Base-by-base conservation (phyloP, 2,888 invertebrate species). In the Pseudococcus viburni region DNA sequence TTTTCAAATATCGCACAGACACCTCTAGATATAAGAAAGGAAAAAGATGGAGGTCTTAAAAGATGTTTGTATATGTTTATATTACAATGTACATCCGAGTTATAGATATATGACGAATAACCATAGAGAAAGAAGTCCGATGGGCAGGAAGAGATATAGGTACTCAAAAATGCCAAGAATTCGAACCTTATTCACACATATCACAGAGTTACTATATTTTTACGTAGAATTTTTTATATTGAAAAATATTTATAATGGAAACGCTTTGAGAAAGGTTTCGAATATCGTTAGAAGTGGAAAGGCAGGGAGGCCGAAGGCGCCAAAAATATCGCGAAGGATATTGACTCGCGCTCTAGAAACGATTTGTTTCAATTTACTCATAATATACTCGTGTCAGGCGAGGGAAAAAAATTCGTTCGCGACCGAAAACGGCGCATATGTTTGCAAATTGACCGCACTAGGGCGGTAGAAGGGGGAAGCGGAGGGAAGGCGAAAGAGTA, bases 201-300 rank as follows among this genome's bases (percentile, higher is more conserved):
- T 51, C 48, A 12, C 15, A 51, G 2, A 51, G 12, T 51, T 51
- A 51, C 12, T 51, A n/a, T n/a, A 33, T n/a, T 55, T n/a, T 55
- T n/a, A 8, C 48, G 15, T 42, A 51, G 12, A 51, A 55, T 55
- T 55, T n/a, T 55, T 55, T 55, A 55, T 55, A 55, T 55, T 15
- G 55, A 55, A n/a, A 55, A 55, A 55, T 55, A 55, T 55, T 55
- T 55, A 55, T 55, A 55, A 17, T 55, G n/a, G 55, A 55, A n/a
- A 55, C 48, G 55, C n/a, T 55, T 55, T 6, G n/a, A 55, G n/a
- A 55, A 51, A n/a, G 55, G 51, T 46, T 15, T 55, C 3, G 8
- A 55, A 55, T n/a, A 6, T 7, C n/a, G 55, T n/a, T 5, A 12
- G 12, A 55, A 0, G 55, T 6, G 4, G 7, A n/a, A 42, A 42